phyloP scores from a whole-genome alignment of 2,113 vertebrate genomes.

The Emydocephalus ijimae region DNA sequence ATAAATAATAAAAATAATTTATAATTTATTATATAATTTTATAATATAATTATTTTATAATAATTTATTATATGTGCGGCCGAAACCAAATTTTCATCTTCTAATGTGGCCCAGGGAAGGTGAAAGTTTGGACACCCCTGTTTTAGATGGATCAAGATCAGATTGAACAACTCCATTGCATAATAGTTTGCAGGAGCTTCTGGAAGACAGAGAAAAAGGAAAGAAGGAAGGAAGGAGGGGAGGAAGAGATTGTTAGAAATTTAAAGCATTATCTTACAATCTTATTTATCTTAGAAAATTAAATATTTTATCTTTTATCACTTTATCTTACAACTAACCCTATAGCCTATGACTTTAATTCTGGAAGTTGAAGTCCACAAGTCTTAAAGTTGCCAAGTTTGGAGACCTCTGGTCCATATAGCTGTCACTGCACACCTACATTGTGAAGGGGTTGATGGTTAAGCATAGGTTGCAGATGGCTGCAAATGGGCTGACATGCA shows the following conservation, averaged over 20 bases:
- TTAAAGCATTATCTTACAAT: conserved; percentile 7
- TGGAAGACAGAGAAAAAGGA: background rate
- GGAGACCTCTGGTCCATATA: no score
- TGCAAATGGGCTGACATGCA: background rate
- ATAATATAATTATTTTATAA: no score
- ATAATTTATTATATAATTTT: no score
- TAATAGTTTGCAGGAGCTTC: background rate
- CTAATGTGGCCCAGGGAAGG: no score
- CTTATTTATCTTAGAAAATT: background rate
- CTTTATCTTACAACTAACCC: background rate
- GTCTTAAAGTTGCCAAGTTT: no score
- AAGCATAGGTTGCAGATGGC: background rate
- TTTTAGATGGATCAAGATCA: background rate
- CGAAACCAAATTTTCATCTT: no score
- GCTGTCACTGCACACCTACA: no score
- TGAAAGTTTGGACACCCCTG: no score
- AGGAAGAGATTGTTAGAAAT: background rate
- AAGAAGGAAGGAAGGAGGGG: fast-evolving
- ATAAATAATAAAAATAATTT: no score
- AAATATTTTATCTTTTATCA: background rate
- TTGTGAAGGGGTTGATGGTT: no score
- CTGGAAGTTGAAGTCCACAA: no score
- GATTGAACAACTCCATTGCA: background rate
- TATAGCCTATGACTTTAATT: background rate
- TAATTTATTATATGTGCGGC: no score